Evolutionary conservation across 1,140 invertebrate species (phyloP), one percentile per base, ranked within the genome.

Genomic region (Hypsibius dujardini): DNA sequence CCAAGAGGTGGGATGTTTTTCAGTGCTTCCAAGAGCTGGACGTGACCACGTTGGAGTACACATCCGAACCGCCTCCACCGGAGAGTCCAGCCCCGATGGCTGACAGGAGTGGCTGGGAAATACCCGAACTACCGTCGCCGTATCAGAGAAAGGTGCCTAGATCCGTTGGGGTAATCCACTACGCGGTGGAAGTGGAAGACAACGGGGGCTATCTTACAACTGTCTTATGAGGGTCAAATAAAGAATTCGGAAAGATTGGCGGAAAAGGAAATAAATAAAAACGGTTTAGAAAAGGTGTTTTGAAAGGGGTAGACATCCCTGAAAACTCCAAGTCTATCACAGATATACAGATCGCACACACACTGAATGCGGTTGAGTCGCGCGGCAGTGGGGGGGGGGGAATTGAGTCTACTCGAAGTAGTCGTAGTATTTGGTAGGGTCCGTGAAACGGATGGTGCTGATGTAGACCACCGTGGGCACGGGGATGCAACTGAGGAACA

Each of bases 381-480:
- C n/a, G n/a, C n/a, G n/a, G n/a, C n/a, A 7, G 50, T 7, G 7
- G 50, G 7, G 7, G 50, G 50, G 50, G 50, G n/a, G 50, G n/a
- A 56, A 12, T 56, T 56, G 7, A 56, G 50, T 56, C 62, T 67
- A 12, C 12, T 67, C 42, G 42, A 67, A 42, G 62, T 67, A 45
- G 45, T 46, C 74, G 76, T 2, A 75, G 79, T 1, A 45, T 79
- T 87, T 87, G 72, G 82, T 83, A 1, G 92, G 92, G 82, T 95
- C 90, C 0, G 92, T 95, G 78, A 95, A 95, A 74, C 86, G 86
- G 0, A 90, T 89, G 0, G 93, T 96, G 15, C 92, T 78, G 73
- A 96, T 90, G 77, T 96, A 97, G 80, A 96, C 93, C 28, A 94
- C 75, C 2, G 90, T 87, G 1, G 94, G 93, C 47, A 93, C 83